phyloP scores from a whole-genome alignment of 2,888 invertebrate species.

The Folsomia manolachei region DNA sequence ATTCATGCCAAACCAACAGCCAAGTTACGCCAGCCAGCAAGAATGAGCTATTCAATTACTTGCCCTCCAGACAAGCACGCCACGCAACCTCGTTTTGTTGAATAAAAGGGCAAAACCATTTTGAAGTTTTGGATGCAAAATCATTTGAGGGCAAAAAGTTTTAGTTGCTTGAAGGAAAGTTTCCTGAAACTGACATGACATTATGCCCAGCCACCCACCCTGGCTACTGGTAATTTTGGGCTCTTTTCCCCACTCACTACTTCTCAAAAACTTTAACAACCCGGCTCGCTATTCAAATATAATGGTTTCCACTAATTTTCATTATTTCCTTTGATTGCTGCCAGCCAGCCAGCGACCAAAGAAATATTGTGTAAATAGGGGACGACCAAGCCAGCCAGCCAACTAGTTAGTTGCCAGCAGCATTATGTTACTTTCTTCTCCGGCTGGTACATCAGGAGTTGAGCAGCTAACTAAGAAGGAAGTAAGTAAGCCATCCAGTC shows the following conservation, averaged over 20 bases:
- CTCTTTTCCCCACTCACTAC: not conserved
- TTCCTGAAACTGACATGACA: constrained; percentile 22
- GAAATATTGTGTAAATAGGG: not conserved
- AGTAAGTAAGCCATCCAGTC: not conserved
- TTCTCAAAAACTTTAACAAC: constrained; percentile 1
- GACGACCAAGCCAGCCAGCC: too few species aligned
- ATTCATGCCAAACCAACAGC: constrained; percentile 21
- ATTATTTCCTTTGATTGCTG: constrained; percentile 16
- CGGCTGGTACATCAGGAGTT: too few species aligned
- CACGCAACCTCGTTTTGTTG: too few species aligned
- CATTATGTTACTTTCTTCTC: not conserved
- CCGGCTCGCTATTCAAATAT: constrained; percentile 13
- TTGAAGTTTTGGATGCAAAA: constrained; percentile 10
- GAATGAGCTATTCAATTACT: constrained; percentile 37
- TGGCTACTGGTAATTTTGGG: not conserved
- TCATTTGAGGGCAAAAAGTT: not conserved
- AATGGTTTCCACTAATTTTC: constrained; percentile 13
- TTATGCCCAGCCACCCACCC: constrained; percentile 9
- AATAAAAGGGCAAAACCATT: constrained; percentile 17
- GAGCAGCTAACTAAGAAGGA: not conserved
- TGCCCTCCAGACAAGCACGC: constrained; percentile 35
- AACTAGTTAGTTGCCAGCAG: too few species aligned
- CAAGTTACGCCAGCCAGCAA: too few species aligned
- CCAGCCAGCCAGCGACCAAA: not conserved
- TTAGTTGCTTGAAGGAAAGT: too few species aligned